Evolutionary conservation across 1,140 invertebrate species (phyloP), one percentile per base, ranked within the genome.

Genomic region (Notospermus geniculatus): DNA sequence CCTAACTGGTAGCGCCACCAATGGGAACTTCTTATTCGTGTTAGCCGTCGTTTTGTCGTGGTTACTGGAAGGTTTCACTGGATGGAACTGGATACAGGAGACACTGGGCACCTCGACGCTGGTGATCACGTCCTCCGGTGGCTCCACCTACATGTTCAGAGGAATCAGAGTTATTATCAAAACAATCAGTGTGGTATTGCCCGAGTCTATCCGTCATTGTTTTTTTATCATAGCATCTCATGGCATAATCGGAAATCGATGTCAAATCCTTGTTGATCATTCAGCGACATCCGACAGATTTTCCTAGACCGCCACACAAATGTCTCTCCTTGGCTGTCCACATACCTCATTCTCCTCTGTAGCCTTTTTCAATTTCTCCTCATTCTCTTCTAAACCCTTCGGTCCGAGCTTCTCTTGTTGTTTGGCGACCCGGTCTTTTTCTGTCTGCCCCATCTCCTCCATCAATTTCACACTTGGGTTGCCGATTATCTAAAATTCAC

Each of bases 301-400:
- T n/a, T n/a, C n/a, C n/a, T n/a, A n/a, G n/a, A n/a, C n/a, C n/a
- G n/a, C n/a, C n/a, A n/a, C n/a, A n/a, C n/a, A n/a, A n/a, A n/a
- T n/a, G n/a, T 46, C 13, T n/a, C n/a, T n/a, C n/a, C n/a, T n/a
- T n/a, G n/a, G n/a, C n/a, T n/a, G n/a, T n/a, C n/a, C n/a, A 60
- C 29, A 19, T 80, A 91, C 88, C 75, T 91, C 89, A 82, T 93
- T 95, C 65, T 86, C 85, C 58, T 85, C 82, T 63, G 90, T 86
- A 0, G 92, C 90, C 46, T 87, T 82, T 50, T 86, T 76, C 0
- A 95, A 72, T 63, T 83, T 78, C 62, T 85, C 79, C 9, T 77
- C 84, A 75, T 88, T 88, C 59, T 86, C 66, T 28, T 85, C 80
- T 1, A 95, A 79, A 0, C 91, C 91, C 23, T 84, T 81, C 65